These are phyloP conservation scores for Pecten maximus DNA, from an alignment of 2,888 invertebrate species.

Conservation along the genomic window DNA sequence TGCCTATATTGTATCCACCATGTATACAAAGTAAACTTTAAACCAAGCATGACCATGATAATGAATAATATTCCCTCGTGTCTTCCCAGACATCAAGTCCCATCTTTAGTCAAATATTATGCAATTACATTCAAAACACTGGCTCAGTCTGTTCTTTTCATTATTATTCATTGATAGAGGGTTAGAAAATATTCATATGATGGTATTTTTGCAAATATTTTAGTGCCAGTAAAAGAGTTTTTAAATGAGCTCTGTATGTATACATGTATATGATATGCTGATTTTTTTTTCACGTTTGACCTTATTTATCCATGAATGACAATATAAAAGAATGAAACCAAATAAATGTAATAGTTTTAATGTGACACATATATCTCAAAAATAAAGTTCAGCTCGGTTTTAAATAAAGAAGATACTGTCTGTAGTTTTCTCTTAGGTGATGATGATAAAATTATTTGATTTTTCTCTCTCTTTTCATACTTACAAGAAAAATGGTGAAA, in stretches of 20 bases:
- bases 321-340: background rate
- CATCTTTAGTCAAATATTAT: background rate
- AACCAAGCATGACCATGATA: constrained; percentile 1
- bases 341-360: too few species aligned
- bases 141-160: background rate
- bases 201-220: constrained; percentile 18
- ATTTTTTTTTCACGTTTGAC: background rate
- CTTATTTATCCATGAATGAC: background rate
- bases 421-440: too few species aligned
- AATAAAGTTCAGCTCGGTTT: too few species aligned
- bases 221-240: background rate
- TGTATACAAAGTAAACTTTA: background rate
- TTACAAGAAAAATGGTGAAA: too few species aligned
- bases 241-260: background rate
- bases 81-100: constrained; percentile 8
- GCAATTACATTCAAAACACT: constrained; percentile 6
- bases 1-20: background rate
- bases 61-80: background rate
- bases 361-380: too few species aligned
- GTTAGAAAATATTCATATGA: background rate
- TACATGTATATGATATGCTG: background rate
- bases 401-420: too few species aligned
- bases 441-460: too few species aligned
- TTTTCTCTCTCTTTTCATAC: too few species aligned
- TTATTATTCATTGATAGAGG: background rate